Base-by-base conservation (phyloP, 2,113 vertebrate genomes). In the Balaeniceps rex region DNA sequence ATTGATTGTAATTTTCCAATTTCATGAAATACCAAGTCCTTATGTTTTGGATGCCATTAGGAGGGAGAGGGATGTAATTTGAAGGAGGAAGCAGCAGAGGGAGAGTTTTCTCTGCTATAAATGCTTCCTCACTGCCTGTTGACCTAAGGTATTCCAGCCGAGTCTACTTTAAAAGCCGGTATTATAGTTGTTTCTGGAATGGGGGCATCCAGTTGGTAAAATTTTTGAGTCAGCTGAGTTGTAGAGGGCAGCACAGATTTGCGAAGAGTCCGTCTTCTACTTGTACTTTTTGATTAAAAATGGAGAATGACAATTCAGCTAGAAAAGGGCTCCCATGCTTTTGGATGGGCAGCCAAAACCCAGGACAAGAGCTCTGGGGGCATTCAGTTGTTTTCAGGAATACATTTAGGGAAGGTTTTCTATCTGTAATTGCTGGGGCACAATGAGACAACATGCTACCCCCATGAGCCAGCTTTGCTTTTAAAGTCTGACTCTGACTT, bases 21-120 rank as follows among this genome's bases (percentile, higher is more conserved):
- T 95, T 94, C 22, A 22, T 75, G 63, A 77, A 92, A 44, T 96
- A 85, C 36, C 80, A 94, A 74, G 86, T 92, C 60, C 75, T 87
- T 95, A 71, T 8, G 4, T 84, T 94, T 88, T 76, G 61, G 94
- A 66, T 91, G 42, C 61, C 31, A 10, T 68, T 91, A 74, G 29
- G 28, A 97, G 49, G 58, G 87, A 95, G 81, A 95, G 77, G 70
- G 74, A 10, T 97, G 95, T 94, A 98, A 95, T 96, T 98, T 97
- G 96, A 96, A 97, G 90, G 95, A 98, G 69, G 57, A 89, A 91
- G 93, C 97, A 97, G 97, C 96, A 97, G 97, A 95, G 97, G 97
- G 98, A 97, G 96, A 97, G 96, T 96, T 98, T 96, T 96, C 96
- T 97, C 70, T 97, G 94, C 87, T 96, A 13, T 97, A 95, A 96